Conservation (phyloP, 2,113 vertebrate species). For the Myotis yumanensis region DNA sequence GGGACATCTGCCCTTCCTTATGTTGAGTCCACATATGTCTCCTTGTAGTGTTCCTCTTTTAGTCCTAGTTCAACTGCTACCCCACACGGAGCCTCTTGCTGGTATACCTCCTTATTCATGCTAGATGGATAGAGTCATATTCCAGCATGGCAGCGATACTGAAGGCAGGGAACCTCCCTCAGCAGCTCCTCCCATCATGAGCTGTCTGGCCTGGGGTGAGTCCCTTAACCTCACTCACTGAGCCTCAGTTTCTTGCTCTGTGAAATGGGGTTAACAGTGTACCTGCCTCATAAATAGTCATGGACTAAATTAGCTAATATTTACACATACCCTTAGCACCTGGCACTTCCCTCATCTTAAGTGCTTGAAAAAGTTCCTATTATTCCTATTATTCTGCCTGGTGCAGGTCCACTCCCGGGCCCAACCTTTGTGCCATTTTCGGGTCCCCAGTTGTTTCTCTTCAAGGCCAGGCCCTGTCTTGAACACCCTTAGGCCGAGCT, state of each 20-base stretch:
- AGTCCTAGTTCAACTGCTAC: not conserved
- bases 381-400: rapidly evolving
- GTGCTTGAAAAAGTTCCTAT: rapidly evolving
- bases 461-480: not conserved
- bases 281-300: not conserved
- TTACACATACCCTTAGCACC: too few species aligned
- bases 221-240: not conserved
- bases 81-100: not conserved
- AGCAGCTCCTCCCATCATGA: too few species aligned
- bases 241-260: not conserved
- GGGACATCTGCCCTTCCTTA: not conserved
- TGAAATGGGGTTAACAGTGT: not conserved
- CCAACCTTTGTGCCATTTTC: not conserved
- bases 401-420: rapidly evolving
- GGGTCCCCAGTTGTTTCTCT: not conserved
- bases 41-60: too few species aligned
- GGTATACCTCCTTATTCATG: too few species aligned
- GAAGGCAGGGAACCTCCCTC: not conserved
- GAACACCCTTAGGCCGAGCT: not conserved
- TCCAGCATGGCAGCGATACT: rapidly evolving
- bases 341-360: not conserved
- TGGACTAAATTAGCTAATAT: not conserved
- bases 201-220: not conserved
- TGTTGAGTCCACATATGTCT: rapidly evolving
- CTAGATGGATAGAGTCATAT: rapidly evolving